Conservation (phyloP, 2,888 invertebrate species). For the Dryadula phaetusa region DNA sequence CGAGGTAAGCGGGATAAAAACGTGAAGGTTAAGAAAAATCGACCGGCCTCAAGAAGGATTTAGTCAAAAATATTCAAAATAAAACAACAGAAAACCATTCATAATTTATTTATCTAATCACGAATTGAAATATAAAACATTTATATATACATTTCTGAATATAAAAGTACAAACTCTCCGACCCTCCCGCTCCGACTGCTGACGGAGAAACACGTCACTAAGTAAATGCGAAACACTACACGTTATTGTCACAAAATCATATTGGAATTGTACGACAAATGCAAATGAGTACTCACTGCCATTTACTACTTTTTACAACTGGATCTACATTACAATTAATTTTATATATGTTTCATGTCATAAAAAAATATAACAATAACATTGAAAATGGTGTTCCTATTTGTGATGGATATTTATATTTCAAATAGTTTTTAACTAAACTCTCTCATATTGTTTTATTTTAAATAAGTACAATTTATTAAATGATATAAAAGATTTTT, state of each 20-base stretch:
- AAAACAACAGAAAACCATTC: slow-evolving; percentile 62
- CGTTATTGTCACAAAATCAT: slow-evolving; percentile 37
- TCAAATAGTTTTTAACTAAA: no score
- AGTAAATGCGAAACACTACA: slow-evolving; percentile 32
- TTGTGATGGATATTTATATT: no score
- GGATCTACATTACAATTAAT: neutral
- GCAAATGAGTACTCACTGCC: slow-evolving; percentile 24
- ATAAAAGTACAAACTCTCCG: slow-evolving; percentile 80
- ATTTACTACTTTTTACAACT: neutral
- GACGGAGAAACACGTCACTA: slow-evolving; percentile 52
- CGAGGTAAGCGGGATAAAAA: no score
- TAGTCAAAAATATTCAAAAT: no score
- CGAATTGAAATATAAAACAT: slow-evolving; percentile 74
- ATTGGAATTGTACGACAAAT: slow-evolving; percentile 39
- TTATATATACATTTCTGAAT: slow-evolving; percentile 61
- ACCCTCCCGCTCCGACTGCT: slow-evolving; percentile 34
- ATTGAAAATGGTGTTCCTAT: no score
- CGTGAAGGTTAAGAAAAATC: no score
- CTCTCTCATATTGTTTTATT: no score
- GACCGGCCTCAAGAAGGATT: no score
- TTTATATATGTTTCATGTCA: neutral
- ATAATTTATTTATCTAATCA: slow-evolving; percentile 72
- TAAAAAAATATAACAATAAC: no score
- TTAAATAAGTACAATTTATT: no score
- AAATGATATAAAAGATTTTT: no score